A percentile compares a stretch with the other conserved stretches of the same genome.
These are phyloP conservation scores for Pantala flavescens DNA, from an alignment of 1,140 invertebrate species.

Conservation along the genomic window DNA sequence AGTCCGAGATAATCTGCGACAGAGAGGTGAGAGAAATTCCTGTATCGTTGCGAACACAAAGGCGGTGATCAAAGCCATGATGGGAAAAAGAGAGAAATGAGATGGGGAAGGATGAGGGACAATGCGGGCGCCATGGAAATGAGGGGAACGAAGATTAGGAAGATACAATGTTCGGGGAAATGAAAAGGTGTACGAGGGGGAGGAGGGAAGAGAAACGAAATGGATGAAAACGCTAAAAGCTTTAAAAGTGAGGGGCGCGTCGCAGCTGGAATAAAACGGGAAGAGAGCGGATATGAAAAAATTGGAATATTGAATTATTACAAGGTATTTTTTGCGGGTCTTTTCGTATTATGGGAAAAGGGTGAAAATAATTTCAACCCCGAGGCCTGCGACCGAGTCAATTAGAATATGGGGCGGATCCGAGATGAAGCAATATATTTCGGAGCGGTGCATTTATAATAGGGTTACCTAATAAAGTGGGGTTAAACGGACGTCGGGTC, in stretches of 20 bases:
- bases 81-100: neutral
- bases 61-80: neutral
- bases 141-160: neutral
- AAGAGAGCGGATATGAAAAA: constrained; percentile 6
- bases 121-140: constrained; percentile 7
- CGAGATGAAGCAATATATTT: too few relatives aligned
- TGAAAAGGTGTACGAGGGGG: neutral
- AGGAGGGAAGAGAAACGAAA: neutral
- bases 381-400: too few relatives aligned
- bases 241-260: neutral
- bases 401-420: too few relatives aligned
- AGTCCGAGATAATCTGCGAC: too few relatives aligned
- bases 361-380: neutral
- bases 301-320: constrained; percentile 11
- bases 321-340: neutral
- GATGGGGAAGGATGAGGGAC: neutral
- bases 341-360: neutral
- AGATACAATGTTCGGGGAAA: constrained; percentile 5
- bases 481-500: too few relatives aligned
- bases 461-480: too few relatives aligned
- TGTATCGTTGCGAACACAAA: neutral
- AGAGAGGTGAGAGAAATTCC: too few relatives aligned
- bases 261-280: neutral
- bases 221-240: neutral
- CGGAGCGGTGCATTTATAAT: too few relatives aligned